Conservation (phyloP, 2,113 vertebrate genomes). For the Cochlearius cochlearius region DNA sequence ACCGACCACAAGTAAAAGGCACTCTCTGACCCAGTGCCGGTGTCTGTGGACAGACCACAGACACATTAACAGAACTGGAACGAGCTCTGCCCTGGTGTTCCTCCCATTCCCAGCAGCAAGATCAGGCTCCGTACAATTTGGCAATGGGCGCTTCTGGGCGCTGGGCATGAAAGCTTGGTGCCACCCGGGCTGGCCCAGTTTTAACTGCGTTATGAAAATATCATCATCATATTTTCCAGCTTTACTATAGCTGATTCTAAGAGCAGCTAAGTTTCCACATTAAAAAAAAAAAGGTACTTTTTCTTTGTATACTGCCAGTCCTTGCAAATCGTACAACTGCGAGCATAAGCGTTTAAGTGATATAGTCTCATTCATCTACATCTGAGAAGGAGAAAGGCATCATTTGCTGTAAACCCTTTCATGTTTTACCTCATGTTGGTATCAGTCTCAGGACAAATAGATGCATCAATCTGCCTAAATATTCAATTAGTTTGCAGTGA, state of each 20-base stretch:
- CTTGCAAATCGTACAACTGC: neutral
- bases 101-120: neutral
- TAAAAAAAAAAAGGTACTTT: neutral
- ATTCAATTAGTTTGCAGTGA: neutral
- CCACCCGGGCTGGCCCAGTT: neutral
- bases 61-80: neutral
- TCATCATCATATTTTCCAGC: constrained; percentile 44
- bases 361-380: neutral
- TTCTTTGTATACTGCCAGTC: neutral
- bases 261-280: constrained; percentile 53
- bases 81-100: neutral
- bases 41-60: fast-evolving
- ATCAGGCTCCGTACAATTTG: neutral
- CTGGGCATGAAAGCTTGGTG: neutral
- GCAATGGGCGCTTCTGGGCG: neutral
- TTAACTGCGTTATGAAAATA: constrained; percentile 3
- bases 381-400: neutral
- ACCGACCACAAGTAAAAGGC: fast-evolving
- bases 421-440: neutral
- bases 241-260: neutral
- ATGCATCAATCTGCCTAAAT: neutral
- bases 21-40: neutral
- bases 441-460: neutral
- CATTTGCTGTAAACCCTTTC: neutral
- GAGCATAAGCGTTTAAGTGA: neutral